These are phyloP conservation scores for Nudaria mundana DNA, from an alignment of 2,888 invertebrate genomes.

Conservation along the genomic window DNA sequence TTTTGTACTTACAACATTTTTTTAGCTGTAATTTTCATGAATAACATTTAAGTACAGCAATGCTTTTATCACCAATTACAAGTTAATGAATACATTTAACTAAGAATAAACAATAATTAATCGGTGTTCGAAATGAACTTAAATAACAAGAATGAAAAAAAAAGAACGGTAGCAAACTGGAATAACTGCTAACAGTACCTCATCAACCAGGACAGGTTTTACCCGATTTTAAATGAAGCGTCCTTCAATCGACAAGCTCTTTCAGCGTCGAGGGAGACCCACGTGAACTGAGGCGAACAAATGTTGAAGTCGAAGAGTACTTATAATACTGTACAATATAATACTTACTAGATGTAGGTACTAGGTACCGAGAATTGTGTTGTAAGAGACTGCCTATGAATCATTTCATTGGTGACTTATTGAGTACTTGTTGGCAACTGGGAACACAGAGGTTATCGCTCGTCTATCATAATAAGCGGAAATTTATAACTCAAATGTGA, in stretches of 20 bases:
- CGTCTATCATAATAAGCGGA: constrained; percentile 54
- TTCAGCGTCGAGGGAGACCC: constrained; percentile 19
- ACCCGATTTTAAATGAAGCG: constrained; percentile 22
- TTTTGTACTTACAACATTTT: too few relatives aligned
- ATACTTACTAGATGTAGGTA: too few relatives aligned
- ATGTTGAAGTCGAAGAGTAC: constrained; percentile 20
- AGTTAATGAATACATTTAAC: constrained; percentile 12
- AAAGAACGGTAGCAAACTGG: constrained; percentile 14
- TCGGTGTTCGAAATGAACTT: constrained; percentile 17
- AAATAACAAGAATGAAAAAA: constrained; percentile 14
- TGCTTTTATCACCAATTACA: constrained; percentile 6
- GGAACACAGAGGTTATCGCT: constrained; percentile 67
- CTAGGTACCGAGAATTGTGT: constrained; percentile 13
- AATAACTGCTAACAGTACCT: constrained; percentile 16
- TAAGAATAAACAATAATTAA: constrained; percentile 13
- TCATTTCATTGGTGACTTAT: constrained; percentile 52
- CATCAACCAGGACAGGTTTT: constrained; percentile 28
- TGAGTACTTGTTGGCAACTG: constrained; percentile 43
- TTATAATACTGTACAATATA: constrained; percentile 1
- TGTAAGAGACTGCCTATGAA: constrained; percentile 51
- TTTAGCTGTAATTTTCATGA: too few relatives aligned
- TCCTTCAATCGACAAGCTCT: constrained; percentile 19
- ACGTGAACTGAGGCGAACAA: constrained; percentile 22
- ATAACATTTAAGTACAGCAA: too few relatives aligned
- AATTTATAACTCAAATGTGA: constrained; percentile 42